Evolutionary conservation across 2,888 invertebrate species (phyloP).

Genomic region (Myopa testacea): DNA sequence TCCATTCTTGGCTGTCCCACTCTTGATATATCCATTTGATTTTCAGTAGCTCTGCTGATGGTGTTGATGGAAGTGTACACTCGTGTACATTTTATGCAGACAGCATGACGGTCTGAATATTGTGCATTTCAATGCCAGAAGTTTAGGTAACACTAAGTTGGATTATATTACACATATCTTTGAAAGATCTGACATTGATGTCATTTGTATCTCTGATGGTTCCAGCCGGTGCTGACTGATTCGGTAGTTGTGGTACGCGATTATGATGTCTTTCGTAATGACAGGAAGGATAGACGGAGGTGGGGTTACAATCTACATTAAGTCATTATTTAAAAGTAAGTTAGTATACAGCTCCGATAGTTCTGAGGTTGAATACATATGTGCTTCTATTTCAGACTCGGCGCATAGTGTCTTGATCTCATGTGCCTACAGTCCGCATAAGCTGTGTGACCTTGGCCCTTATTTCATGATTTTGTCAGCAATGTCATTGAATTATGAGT

Average conservation of each 20-base stretch:
- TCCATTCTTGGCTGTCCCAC: too few relatives aligned
- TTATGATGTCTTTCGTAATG: neutral
- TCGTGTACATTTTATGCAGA: too few relatives aligned
- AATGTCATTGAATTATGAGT: too few relatives aligned
- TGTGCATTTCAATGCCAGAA: too few relatives aligned
- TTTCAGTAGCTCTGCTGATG: too few relatives aligned
- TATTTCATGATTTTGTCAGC: neutral
- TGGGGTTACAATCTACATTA: neutral
- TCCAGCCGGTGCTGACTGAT: neutral
- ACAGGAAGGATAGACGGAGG: neutral
- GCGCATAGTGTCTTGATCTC: neutral
- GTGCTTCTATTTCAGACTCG: neutral
- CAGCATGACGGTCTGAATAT: too few relatives aligned
- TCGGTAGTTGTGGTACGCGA: neutral
- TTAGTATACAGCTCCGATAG: neutral
- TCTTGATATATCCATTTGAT: too few relatives aligned
- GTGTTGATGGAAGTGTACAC: too few relatives aligned
- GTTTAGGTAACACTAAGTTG: too few relatives aligned
- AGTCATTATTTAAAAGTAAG: neutral
- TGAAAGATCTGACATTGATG: too few relatives aligned
- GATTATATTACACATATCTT: too few relatives aligned
- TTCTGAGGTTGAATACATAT: slow-evolving; percentile 11
- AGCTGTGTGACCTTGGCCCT: neutral
- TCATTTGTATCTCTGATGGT: neutral
- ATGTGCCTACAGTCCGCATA: neutral